Base-by-base conservation (phyloP, 2,797 vertebrate genomes). In the Sebastes reedi region DNA sequence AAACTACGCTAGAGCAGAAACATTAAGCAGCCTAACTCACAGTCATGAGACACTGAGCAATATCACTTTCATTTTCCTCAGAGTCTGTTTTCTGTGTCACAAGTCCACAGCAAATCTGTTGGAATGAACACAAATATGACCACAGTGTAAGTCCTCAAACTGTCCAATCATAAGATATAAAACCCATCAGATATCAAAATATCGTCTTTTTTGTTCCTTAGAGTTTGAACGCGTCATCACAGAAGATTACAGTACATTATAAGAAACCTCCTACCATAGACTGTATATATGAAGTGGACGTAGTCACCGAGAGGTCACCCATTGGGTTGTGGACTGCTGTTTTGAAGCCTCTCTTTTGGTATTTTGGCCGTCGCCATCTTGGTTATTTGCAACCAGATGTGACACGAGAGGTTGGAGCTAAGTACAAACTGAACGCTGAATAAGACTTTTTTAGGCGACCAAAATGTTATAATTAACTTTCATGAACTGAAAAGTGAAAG, bases 41-140 rank as follows among this genome's bases (percentile, higher is more conserved):
- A 50, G 82, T 91, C 83, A 89, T 82, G 76, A 79, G 80, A 86
- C 82, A 70, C 56, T 20, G 64, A 78, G 55, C 25, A 39, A 55
- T 24, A 74, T 67, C 50, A 36, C 32, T 77, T 66, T 67, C 2
- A 72, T 83, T 83, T 34, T 69, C 52, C 65, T 67, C 58, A 30
- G 25, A 68, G 75, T 6, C 22, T 64, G 9, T 20, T 62, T 1
- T 29, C 55, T 72, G 32, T 54, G 39, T 83, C 46, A 34, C 60
- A 80, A 75, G 67, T 62, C 52, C 46, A 62, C 39, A 69, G 67
- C 25, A 30, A 18, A 46, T 46, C 3, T 46, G 16, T 46, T 46
- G 42, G 42, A 46, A 46, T 46, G 42, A 46, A 74, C 20, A 69
- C 62, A 70, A 73, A 69, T 39, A 16, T 67, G 22, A 62, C 24